Evolutionary conservation across 2,113 vertebrate species (phyloP).

Genomic region (Colinus virginianus): DNA sequence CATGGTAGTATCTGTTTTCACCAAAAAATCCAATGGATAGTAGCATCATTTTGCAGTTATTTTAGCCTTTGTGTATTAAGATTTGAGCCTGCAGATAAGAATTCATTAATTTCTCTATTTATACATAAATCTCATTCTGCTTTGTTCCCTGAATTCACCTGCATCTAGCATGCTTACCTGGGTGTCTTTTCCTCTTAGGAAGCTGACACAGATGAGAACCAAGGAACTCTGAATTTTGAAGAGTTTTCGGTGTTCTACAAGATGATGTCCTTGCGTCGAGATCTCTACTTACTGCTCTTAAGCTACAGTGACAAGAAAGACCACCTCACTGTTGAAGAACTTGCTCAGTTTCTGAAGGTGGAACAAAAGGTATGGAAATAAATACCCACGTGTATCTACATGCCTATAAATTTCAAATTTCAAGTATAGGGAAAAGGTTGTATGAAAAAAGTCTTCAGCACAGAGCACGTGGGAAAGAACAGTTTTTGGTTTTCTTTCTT

Average conservation of each 20-base stretch:
- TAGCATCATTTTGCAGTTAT: neutral
- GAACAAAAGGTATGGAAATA: constrained; percentile 90
- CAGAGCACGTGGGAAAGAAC: neutral
- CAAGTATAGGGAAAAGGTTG: neutral
- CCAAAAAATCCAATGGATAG: neutral
- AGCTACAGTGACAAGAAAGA: constrained; percentile 96
- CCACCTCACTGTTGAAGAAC: constrained; percentile 90
- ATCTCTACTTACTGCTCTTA: constrained; percentile 92
- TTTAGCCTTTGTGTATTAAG: neutral
- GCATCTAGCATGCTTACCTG: neutral
- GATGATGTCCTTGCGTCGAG: constrained; percentile 96
- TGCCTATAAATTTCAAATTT: neutral
- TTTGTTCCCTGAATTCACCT: neutral
- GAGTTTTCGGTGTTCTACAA: constrained; percentile 98
- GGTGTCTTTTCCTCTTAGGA: constrained; percentile 79
- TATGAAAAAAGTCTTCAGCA: neutral
- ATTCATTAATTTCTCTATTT: neutral
- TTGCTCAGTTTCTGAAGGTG: constrained; percentile 88
- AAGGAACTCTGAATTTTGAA: constrained; percentile 93
- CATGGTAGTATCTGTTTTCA: neutral
- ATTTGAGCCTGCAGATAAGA: neutral
- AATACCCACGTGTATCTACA: accelerated
- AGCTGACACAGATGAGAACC: constrained; percentile 96
- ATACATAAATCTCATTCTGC: neutral
- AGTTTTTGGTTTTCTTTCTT: neutral